These are phyloP conservation scores for Muscicapa adusta DNA, from an alignment of 2,113 vertebrate genomes.

Conservation along the genomic window DNA sequence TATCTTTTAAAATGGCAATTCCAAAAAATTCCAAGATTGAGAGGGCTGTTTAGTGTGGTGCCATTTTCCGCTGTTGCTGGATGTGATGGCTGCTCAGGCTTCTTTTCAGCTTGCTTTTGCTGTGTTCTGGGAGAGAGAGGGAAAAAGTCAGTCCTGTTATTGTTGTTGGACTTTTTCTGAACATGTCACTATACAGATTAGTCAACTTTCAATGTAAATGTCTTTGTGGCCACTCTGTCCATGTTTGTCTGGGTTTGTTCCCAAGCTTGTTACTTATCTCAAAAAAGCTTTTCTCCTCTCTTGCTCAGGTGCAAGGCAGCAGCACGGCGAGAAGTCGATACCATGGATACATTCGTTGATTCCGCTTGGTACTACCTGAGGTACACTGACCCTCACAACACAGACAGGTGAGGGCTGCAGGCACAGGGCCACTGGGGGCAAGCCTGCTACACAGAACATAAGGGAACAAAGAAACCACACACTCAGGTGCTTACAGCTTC, in stretches of 20 bases:
- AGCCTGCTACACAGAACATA: background rate
- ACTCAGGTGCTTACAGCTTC: background rate
- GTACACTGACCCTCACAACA: conserved; percentile 88
- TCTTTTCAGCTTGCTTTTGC: background rate
- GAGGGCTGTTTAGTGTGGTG: fast-evolving
- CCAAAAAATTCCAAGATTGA: background rate
- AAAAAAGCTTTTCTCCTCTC: background rate
- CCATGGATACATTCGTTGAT: conserved; percentile 98
- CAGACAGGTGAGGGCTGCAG: conserved; percentile 73
- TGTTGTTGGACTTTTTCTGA: background rate
- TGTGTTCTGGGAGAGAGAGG: background rate
- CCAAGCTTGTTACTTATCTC: background rate
- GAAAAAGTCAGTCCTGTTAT: background rate
- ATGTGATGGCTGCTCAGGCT: background rate
- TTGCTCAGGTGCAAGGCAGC: conserved; percentile 81
- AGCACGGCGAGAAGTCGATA: conserved; percentile 88
- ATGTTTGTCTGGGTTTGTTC: background rate
- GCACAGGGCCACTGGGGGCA: background rate
- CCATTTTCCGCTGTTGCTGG: fast-evolving
- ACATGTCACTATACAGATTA: background rate
- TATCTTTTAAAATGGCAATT: background rate
- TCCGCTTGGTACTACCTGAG: conserved; percentile 95
- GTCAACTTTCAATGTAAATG: background rate
- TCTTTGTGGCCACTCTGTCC: background rate
- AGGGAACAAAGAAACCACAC: background rate